Base-by-base conservation (phyloP, 2,888 invertebrate species). In the Perizoma affinitatum region DNA sequence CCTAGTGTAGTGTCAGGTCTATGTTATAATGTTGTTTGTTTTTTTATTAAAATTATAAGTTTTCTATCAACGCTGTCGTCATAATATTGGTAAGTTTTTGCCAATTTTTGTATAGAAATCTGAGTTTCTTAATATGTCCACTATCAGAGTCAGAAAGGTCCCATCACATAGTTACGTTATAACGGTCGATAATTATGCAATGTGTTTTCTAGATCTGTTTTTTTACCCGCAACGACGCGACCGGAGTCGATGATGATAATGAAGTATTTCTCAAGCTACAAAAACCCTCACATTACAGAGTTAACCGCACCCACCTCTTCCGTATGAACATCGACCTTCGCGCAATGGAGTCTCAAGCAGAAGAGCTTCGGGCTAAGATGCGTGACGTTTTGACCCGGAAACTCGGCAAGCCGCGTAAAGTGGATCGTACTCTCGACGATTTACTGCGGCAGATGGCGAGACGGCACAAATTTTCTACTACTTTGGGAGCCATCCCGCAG, bases 291-390 rank as follows among this genome's bases (percentile, higher is more conserved):
- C n/a, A 10, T 56, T 58, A 68, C 69, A 96, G 95, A 75, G 91
- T 94, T 45, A 95, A 95, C 75, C 93, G 94, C 63, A 92, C 93
- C 0, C 96, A 96, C 76, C 78, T 96, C 58, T 93, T 94, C 54
- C 94, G 96, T 65, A 95, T 96, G 94, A 94, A 94, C 78, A 87
- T 94, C 0, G 96, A 96, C 76, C 89, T 95, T 9, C 93, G 93
- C 48, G 93, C 93, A 50, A 96, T 96, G 96, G 90, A 93, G 6
- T 82, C 83, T 0, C 89, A 93, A 56, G 94, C 95, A 0, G 84
- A 87, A 4, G 86, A 87, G 6, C 75, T 96, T 5, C 93, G 95
- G 56, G 92, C 92, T 1, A 76, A 88, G 86, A 75, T 90, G 90
- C 82, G 90, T 0, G 85, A 88, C 50, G 87, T 91, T 6, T 74